Conservation (phyloP, 1,140 invertebrate species). For the Spodoptera frugiperda region DNA sequence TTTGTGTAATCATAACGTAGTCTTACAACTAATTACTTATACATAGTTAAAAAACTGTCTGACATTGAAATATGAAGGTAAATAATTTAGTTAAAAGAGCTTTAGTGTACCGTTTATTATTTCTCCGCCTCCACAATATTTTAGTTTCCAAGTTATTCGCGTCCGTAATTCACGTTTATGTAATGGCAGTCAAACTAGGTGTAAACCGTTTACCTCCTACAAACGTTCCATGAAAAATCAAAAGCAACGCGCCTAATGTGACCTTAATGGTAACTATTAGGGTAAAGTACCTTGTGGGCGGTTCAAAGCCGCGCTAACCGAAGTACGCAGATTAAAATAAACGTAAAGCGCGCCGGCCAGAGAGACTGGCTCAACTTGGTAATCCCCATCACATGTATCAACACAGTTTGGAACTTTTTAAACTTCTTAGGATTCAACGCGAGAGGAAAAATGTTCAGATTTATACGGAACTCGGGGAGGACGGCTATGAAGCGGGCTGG, state of each 20-base stretch:
- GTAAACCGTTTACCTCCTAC: slow-evolving; percentile 13
- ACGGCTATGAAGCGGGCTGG: neutral
- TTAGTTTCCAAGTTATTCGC: neutral
- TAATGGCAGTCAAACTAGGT: slow-evolving; percentile 6
- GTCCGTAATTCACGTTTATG: slow-evolving; percentile 20
- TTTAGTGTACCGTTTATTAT: too few relatives aligned
- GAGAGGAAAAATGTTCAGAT: slow-evolving; percentile 55
- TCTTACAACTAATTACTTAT: too few relatives aligned
- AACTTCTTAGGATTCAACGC: slow-evolving; percentile 52
- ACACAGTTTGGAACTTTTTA: slow-evolving; percentile 53
- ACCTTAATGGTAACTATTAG: slow-evolving; percentile 23
- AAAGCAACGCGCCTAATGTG: slow-evolving; percentile 10
- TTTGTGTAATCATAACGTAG: too few relatives aligned
- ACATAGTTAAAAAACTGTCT: too few relatives aligned
- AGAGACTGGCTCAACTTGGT: slow-evolving; percentile 35
- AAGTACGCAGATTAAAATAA: slow-evolving; percentile 40
- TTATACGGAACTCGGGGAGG: slow-evolving; percentile 39
- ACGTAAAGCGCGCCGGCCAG: slow-evolving; percentile 38
- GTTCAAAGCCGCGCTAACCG: slow-evolving; percentile 3
- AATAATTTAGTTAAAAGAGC: too few relatives aligned
- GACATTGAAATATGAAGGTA: too few relatives aligned
- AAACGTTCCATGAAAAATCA: slow-evolving; percentile 10
- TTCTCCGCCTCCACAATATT: too few relatives aligned
- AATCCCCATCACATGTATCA: slow-evolving; percentile 59
- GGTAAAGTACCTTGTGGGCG: slow-evolving; percentile 1